Percentiles rank a stretch among this genome's conserved stretches.
phyloP scores from a whole-genome alignment of 2,113 vertebrate genomes.

The Glaucomys volans region DNA sequence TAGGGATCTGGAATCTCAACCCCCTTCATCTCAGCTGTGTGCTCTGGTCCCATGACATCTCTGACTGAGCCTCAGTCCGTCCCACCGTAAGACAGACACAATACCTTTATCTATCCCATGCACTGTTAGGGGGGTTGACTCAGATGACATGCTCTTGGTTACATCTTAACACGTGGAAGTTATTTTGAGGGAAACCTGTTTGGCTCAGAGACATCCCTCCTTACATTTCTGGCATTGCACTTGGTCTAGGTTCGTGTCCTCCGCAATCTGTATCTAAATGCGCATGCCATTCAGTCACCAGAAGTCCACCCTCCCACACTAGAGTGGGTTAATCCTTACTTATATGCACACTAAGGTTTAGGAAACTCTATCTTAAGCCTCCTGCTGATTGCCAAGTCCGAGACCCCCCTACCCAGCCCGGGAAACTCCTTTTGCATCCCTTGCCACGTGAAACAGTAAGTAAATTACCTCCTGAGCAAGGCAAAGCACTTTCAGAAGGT shows the following conservation, averaged over 20 bases:
- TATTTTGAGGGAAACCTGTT: neutral
- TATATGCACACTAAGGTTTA: neutral
- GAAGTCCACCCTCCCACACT: neutral
- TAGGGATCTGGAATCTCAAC: neutral
- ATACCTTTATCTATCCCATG: neutral
- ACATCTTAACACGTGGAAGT: neutral
- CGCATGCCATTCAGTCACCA: neutral
- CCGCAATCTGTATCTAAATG: neutral
- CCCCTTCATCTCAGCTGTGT: neutral
- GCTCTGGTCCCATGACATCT: neutral
- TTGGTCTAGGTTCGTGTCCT: neutral
- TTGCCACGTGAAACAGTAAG: conserved; percentile 66
- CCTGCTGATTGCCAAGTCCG: conserved; percentile 7
- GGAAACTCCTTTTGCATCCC: conserved; percentile 54
- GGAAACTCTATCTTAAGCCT: conserved; percentile 14
- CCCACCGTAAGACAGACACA: neutral
- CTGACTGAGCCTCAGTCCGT: neutral
- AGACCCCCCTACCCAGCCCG: conserved; percentile 7
- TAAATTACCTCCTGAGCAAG: conserved; percentile 69
- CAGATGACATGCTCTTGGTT: neutral
- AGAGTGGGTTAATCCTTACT: neutral
- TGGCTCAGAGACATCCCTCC: neutral
- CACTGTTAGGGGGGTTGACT: neutral
- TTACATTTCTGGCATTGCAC: neutral
- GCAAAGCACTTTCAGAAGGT: conserved; percentile 55